These are phyloP conservation scores for Salvator merianae DNA, from an alignment of 2,113 vertebrate species.

Conservation along the genomic window DNA sequence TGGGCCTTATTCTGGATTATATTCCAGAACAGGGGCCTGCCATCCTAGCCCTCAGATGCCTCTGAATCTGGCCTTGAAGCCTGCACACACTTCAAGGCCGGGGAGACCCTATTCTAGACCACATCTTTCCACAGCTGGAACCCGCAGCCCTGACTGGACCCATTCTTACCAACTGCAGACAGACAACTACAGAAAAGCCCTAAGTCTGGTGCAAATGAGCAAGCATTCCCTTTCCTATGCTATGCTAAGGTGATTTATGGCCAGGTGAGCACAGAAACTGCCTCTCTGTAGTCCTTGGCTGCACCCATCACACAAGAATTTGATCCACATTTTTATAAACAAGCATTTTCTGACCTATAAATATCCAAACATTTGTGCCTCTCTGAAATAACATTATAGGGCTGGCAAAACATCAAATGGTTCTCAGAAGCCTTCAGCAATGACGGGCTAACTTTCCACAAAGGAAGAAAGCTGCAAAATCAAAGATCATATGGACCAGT, in stretches of 20 bases:
- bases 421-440: background rate
- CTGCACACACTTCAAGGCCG: too few relatives aligned
- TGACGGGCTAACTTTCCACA: constrained; percentile 9
- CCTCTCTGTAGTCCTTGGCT: background rate
- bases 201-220: background rate
- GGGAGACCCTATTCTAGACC: too few relatives aligned
- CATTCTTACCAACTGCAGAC: too few relatives aligned
- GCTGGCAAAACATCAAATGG: background rate
- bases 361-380: constrained; percentile 9
- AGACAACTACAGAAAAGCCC: background rate
- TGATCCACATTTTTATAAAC: background rate
- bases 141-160: too few relatives aligned
- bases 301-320: background rate
- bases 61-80: too few relatives aligned
- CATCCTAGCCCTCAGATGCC: too few relatives aligned
- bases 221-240: background rate
- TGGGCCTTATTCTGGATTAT: too few relatives aligned
- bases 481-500: background rate
- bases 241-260: background rate
- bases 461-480: background rate
- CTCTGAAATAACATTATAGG: constrained; percentile 1
- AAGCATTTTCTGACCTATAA: background rate
- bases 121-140: too few relatives aligned
- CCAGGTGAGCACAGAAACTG: background rate
- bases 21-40: too few relatives aligned